Conservation (phyloP, 2,888 invertebrate species). For the Mesorhabditis sp. region DNA sequence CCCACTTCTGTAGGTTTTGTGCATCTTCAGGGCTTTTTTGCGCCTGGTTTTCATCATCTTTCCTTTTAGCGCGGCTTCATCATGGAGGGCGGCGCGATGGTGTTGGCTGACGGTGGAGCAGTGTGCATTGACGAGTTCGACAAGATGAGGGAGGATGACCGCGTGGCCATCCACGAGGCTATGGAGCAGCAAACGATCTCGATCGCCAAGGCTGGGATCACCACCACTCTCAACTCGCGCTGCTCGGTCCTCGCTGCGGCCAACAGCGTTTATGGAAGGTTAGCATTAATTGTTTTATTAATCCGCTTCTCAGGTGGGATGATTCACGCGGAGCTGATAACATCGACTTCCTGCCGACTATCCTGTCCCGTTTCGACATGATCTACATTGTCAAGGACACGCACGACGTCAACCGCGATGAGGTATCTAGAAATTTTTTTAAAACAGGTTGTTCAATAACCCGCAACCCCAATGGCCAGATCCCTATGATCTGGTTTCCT, state of each 20-base stretch:
- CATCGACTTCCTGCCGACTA: slow-evolving; percentile 93
- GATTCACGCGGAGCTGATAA: slow-evolving; percentile 72
- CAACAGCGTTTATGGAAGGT: slow-evolving; percentile 89
- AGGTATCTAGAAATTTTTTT: slow-evolving; percentile 62
- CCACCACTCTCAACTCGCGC: slow-evolving; percentile 93
- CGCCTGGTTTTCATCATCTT: slow-evolving; percentile 5
- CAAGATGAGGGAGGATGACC: slow-evolving; percentile 95
- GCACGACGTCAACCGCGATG: slow-evolving; percentile 81
- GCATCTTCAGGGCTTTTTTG: background rate
- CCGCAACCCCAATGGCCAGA: too few relatives aligned
- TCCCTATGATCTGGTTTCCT: too few relatives aligned
- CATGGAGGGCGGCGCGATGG: slow-evolving; percentile 84
- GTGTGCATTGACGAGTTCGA: slow-evolving; percentile 89
- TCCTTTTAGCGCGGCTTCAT: slow-evolving; percentile 43
- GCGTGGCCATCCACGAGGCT: slow-evolving; percentile 98
- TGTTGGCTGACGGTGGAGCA: slow-evolving; percentile 95
- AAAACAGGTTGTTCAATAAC: too few relatives aligned
- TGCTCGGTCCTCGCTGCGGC: slow-evolving; percentile 99
- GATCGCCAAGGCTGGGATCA: slow-evolving; percentile 87
- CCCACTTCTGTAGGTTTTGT: slow-evolving; percentile 74
- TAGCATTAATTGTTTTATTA: too few relatives aligned
- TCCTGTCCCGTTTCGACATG: slow-evolving; percentile 97
- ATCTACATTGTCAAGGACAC: slow-evolving; percentile 98
- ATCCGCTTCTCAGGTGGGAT: slow-evolving; percentile 73
- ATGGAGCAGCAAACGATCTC: slow-evolving; percentile 99